phyloP scores from a whole-genome alignment of 2,113 vertebrate species.

The Motacilla tschutschensis region DNA sequence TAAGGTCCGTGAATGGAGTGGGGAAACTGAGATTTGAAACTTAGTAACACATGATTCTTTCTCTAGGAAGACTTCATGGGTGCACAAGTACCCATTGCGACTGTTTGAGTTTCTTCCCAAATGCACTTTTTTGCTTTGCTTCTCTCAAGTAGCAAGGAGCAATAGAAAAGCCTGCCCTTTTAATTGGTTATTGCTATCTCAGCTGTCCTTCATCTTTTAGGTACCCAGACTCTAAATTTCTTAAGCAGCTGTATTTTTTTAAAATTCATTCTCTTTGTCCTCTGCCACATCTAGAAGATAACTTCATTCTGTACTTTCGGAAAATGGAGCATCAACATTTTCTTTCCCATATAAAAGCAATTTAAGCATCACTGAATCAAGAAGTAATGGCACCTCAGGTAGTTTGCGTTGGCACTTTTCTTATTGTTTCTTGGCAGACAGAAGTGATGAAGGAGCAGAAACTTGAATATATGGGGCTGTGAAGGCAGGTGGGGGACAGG shows the following conservation, averaged over 20 bases:
- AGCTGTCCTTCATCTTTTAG: neutral
- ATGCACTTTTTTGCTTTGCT: neutral
- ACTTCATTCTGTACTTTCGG: neutral
- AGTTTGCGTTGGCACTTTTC: neutral
- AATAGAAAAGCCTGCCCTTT: neutral
- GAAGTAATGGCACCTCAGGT: neutral
- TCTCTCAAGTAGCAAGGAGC: neutral
- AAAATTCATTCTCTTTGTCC: neutral
- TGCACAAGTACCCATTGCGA: fast-evolving
- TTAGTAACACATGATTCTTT: neutral
- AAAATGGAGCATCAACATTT: neutral
- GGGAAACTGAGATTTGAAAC: neutral
- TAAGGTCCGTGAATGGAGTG: neutral
- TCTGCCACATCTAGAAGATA: neutral
- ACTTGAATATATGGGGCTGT: neutral
- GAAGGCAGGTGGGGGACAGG: neutral
- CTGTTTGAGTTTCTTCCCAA: neutral
- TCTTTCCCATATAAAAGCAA: neutral
- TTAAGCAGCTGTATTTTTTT: neutral
- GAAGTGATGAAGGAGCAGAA: neutral
- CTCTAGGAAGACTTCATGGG: neutral
- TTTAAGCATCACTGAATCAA: neutral
- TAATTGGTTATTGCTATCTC: neutral
- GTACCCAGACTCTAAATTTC: neutral
- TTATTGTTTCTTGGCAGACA: neutral